phyloP scores from a whole-genome alignment of 1,140 invertebrate species.

The Lepidurus arcticus region DNA sequence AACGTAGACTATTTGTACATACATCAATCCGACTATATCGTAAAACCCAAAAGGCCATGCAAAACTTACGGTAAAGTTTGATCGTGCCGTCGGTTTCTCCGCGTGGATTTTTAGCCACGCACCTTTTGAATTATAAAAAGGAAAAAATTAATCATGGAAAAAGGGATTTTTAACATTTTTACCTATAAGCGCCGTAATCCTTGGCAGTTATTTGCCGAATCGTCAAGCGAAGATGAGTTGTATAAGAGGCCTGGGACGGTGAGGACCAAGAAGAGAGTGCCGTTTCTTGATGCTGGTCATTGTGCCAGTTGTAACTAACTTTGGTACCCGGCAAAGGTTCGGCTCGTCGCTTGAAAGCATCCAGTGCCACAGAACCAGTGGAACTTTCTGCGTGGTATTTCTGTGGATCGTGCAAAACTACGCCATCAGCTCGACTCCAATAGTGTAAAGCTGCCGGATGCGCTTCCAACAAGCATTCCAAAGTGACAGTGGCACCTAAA shows the following conservation, averaged over 20 bases:
- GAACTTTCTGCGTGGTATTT: slow-evolving; percentile 65
- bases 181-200: slow-evolving; percentile 71
- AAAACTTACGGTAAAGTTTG: slow-evolving; percentile 76
- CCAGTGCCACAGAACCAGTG: neutral
- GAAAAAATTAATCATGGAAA: neutral
- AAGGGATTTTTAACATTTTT: neutral
- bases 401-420: slow-evolving; percentile 77
- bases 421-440: slow-evolving; percentile 78
- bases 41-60: neutral
- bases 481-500: slow-evolving; percentile 67
- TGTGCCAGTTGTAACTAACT: neutral
- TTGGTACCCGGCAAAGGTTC: neutral
- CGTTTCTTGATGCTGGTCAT: neutral
- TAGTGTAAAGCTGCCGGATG: slow-evolving; percentile 86
- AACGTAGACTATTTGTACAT: neutral
- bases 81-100: slow-evolving; percentile 88
- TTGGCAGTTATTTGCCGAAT: slow-evolving; percentile 67
- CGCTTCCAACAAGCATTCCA: slow-evolving; percentile 84
- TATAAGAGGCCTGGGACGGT: slow-evolving; percentile 49
- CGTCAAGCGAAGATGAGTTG: slow-evolving; percentile 78
- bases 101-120: slow-evolving; percentile 84
- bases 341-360: slow-evolving; percentile 25
- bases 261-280: neutral
- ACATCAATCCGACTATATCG: no score
- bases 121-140: slow-evolving; percentile 60